Evolutionary conservation across 2,113 vertebrate species (phyloP).

Genomic region (Nesoenas mayeri): DNA sequence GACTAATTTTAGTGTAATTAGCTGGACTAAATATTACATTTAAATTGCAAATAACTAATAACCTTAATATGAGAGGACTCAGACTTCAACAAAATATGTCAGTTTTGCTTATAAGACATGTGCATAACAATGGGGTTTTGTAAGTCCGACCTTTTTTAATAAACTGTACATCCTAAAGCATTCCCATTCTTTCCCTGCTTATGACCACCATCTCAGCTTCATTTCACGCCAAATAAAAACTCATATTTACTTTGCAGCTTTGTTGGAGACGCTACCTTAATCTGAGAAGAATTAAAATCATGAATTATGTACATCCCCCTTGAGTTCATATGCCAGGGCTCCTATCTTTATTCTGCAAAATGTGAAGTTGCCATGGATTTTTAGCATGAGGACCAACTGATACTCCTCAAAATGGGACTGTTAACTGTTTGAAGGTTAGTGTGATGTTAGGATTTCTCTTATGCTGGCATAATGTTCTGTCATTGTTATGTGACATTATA

Average conservation of each 20-base stretch:
- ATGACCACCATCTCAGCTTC: background rate
- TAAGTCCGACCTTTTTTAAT: background rate
- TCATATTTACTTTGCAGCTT: constrained; percentile 28
- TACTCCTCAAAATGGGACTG: constrained; percentile 4
- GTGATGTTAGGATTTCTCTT: constrained; percentile 33
- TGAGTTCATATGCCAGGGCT: background rate
- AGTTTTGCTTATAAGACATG: background rate
- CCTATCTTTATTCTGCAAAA: background rate
- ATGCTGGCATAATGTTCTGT: background rate
- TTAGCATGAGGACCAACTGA: background rate
- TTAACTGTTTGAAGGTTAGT: background rate
- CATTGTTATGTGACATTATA: constrained; percentile 32
- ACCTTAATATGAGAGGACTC: background rate
- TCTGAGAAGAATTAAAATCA: background rate
- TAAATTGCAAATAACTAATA: background rate
- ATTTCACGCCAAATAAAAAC: constrained; percentile 8
- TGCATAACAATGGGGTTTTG: background rate
- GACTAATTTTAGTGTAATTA: background rate
- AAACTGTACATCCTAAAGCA: background rate
- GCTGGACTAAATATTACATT: background rate
- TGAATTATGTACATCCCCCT: background rate
- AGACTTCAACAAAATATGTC: background rate
- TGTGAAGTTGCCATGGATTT: background rate
- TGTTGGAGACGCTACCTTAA: background rate
- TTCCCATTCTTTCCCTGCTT: background rate